Conservation (phyloP, 2,888 invertebrate species). For the Euzetes globulus region DNA sequence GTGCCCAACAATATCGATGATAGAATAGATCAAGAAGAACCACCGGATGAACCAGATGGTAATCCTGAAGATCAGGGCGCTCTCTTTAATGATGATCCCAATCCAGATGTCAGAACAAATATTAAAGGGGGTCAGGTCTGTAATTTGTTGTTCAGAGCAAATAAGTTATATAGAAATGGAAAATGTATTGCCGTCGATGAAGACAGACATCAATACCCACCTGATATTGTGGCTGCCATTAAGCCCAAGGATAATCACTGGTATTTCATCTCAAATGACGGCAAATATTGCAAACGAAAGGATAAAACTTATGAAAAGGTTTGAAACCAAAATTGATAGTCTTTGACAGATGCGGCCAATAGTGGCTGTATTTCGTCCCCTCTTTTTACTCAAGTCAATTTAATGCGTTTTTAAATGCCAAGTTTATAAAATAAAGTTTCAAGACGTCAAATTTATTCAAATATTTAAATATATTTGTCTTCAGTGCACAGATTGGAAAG, state of each 20-base stretch:
- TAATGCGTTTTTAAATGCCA: not conserved
- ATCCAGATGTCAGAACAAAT: not conserved
- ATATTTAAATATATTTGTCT: not conserved
- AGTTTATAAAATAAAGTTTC: too few species aligned
- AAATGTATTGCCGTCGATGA: not conserved
- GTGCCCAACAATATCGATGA: not conserved
- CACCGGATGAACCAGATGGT: conserved; percentile 1
- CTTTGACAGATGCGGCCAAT: not conserved
- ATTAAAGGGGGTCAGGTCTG: not conserved
- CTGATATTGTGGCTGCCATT: conserved; percentile 12
- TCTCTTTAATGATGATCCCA: not conserved
- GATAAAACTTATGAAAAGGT: not conserved
- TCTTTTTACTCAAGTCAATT: too few species aligned
- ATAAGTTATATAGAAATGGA: not conserved
- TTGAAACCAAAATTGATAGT: too few species aligned
- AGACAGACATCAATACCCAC: not conserved
- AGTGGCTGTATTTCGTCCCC: not conserved
- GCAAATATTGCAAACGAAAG: not conserved
- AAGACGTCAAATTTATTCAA: not conserved
- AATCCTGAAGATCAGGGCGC: not conserved
- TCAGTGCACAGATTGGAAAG: conserved; percentile 7
- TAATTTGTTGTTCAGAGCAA: not conserved
- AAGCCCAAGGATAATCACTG: not conserved
- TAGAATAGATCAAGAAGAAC: not conserved
- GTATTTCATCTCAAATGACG: conserved; percentile 1